These are phyloP conservation scores for Heliconius himera DNA, from an alignment of 1,140 invertebrate species.

Conservation along the genomic window DNA sequence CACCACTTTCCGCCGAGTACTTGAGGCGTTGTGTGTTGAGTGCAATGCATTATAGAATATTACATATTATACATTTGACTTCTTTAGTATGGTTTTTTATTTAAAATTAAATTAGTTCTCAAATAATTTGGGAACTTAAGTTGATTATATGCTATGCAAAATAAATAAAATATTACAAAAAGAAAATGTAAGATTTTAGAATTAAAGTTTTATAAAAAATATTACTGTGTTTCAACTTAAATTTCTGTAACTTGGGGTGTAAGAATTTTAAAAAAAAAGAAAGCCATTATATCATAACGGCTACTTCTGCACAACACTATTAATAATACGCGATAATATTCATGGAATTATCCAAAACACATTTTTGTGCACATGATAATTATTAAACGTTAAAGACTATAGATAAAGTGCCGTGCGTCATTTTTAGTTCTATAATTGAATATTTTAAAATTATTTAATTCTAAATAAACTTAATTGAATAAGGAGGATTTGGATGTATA, in stretches of 20 bases:
- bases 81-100: neutral
- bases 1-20: too few relatives aligned
- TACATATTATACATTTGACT: neutral
- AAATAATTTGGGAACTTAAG: neutral
- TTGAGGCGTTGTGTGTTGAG: too few relatives aligned
- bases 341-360: slow-evolving; percentile 15
- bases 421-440: neutral
- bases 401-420: neutral
- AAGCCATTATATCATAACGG: neutral
- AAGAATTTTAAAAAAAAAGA: neutral
- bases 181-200: neutral
- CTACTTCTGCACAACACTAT: neutral
- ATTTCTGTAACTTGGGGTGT: neutral
- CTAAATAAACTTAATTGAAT: too few relatives aligned
- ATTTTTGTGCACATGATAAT: slow-evolving; percentile 10
- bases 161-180: neutral
- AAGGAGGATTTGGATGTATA: too few relatives aligned
- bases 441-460: too few relatives aligned
- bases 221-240: neutral
- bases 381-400: neutral
- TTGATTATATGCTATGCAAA: neutral
- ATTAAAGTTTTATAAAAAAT: neutral
- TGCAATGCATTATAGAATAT: too few relatives aligned
- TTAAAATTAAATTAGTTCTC: neutral
- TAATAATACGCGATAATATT: slow-evolving; percentile 8